Evolutionary conservation across 2,888 invertebrate species (phyloP), one percentile per base, ranked within the genome.

Genomic region (Seira sanloemensis): DNA sequence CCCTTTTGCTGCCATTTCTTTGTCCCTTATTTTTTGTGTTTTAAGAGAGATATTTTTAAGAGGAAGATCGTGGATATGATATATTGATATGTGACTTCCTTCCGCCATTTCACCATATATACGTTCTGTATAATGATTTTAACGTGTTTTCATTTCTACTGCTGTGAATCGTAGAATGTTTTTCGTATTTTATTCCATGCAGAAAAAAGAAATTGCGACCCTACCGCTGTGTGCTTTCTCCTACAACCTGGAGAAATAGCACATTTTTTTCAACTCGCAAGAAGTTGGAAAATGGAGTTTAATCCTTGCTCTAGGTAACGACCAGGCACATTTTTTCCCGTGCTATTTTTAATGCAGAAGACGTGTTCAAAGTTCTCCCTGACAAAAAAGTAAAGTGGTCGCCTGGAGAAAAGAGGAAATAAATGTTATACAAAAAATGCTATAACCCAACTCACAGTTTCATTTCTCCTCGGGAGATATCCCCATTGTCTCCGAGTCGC

Each of bases 21-120:
- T 72, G 65, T 66, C 78, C 16, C 50, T n/a, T n/a, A 50, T 50
- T 50, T 50, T n/a, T 50, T 50, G n/a, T 50, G 50, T 50, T 12
- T 50, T 50, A 50, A 18, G 50, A 50, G 50, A 50, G 50, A 2
- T 50, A 50, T 18, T 50, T 50, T 50, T 37, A 12, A n/a, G n/a
- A n/a, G 2, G n/a, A 16, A 50, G 50, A 79, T 66, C 72, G 21
- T 25, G 50, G 26, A 72, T 78, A 78, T 78, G 78, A 78, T 78
- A 72, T 72, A 78, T 72, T 72, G 78, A 78, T 72, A 72, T 78
- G 73, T 50, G 79, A 79, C 79, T 73, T 79, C 73, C 79, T 79
- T 79, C 79, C 66, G 71, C 71, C 75, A 76, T 67, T 12, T 19
- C 2, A 19, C 1, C 9, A 65, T 62, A 67, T 67, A 76, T 66